These are phyloP conservation scores for Xiphorhynchus erythropygius DNA, from an alignment of 2,797 vertebrate species.

Conservation along the genomic window DNA sequence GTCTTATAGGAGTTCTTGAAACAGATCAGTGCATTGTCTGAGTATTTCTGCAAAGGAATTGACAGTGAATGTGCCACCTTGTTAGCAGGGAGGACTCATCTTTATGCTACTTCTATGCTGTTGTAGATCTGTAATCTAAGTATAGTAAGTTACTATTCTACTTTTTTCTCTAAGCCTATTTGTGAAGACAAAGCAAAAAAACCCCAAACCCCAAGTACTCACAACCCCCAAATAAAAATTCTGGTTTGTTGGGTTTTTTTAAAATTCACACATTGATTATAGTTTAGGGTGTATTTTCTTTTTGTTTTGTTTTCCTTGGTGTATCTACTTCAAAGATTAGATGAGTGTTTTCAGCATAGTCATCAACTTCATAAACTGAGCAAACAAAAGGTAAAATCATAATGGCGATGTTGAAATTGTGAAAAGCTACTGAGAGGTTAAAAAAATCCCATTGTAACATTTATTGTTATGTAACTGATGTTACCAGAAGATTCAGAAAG, in stretches of 20 bases:
- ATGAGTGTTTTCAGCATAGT: neutral
- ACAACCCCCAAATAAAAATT: neutral
- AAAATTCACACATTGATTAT: neutral
- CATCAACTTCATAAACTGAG: neutral
- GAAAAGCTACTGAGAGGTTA: neutral
- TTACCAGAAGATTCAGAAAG: neutral
- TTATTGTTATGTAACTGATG: neutral
- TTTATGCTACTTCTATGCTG: neutral
- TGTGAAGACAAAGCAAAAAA: neutral
- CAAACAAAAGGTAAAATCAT: neutral
- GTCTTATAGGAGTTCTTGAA: neutral
- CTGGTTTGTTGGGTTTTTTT: neutral
- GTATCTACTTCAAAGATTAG: neutral
- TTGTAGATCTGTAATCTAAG: neutral
- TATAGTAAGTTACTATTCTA: neutral
- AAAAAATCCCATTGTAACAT: neutral
- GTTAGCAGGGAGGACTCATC: neutral
- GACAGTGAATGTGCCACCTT: neutral
- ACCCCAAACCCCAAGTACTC: neutral
- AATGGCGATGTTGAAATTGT: neutral
- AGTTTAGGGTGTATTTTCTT: neutral
- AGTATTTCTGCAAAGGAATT: neutral
- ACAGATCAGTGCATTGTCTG: neutral
- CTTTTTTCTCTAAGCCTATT: neutral
- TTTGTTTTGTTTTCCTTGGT: neutral